Evolutionary conservation across 2,797 vertebrate genomes (phyloP).

Genomic region (Arnoldichthys spilopterus): DNA sequence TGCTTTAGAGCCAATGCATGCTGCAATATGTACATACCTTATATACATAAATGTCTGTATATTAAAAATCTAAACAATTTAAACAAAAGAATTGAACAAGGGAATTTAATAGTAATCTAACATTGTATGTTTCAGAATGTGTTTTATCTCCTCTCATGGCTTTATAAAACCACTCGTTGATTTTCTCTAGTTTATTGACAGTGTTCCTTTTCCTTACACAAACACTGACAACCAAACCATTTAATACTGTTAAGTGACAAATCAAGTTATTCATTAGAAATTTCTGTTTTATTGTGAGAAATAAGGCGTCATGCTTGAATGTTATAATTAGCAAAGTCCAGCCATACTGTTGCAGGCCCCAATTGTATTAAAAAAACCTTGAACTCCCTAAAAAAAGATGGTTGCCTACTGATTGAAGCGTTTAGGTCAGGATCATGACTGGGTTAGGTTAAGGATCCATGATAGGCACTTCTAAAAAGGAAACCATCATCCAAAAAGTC

Average conservation of each 20-base stretch:
- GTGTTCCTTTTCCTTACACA: too few relatives aligned
- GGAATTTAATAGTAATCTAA: too few relatives aligned
- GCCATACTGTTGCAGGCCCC: background rate
- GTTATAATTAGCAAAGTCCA: background rate
- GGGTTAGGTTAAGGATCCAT: slow-evolving; percentile 1
- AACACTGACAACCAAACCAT: too few relatives aligned
- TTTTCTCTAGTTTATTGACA: too few relatives aligned
- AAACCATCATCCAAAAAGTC: background rate
- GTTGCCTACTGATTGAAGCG: background rate
- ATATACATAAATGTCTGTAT: background rate
- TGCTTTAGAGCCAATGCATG: background rate
- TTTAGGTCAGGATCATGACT: background rate
- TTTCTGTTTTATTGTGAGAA: too few relatives aligned
- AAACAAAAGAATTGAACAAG: too few relatives aligned
- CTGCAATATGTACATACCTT: background rate
- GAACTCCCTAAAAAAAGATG: background rate
- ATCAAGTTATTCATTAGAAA: too few relatives aligned
- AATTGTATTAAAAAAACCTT: background rate
- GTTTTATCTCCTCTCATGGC: too few relatives aligned
- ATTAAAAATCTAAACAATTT: background rate
- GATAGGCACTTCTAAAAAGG: background rate
- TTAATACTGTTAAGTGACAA: too few relatives aligned
- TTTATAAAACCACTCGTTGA: too few relatives aligned
- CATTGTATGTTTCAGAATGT: too few relatives aligned
- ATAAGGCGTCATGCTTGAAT: too few relatives aligned